Conservation (phyloP, 2,888 invertebrate species). For the Polylopha cassiicola region DNA sequence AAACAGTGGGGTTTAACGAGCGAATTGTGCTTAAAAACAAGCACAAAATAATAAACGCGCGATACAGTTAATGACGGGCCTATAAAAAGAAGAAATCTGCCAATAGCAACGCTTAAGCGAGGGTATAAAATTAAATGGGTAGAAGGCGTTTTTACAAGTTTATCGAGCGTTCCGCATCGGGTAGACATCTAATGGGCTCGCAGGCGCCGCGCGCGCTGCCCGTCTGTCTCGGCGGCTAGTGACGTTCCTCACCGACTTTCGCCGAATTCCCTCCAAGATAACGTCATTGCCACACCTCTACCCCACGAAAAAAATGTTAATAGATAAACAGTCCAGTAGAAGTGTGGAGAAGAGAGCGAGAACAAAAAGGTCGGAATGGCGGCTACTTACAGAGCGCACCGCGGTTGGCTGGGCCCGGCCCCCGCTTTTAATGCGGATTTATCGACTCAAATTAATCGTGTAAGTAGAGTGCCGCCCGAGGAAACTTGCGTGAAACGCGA, state of each 20-base stretch:
- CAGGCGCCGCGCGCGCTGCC: slow-evolving; percentile 72
- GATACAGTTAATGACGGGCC: slow-evolving; percentile 65
- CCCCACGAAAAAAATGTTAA: slow-evolving; percentile 27
- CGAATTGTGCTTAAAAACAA: slow-evolving; percentile 44
- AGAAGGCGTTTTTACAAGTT: slow-evolving; percentile 76
- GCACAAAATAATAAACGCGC: slow-evolving; percentile 56
- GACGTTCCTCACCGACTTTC: slow-evolving; percentile 40
- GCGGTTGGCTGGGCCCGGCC: slow-evolving; percentile 63
- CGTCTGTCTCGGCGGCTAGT: slow-evolving; percentile 62
- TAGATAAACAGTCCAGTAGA: slow-evolving; percentile 43
- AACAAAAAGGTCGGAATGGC: slow-evolving; percentile 62
- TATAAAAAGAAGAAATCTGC: slow-evolving; percentile 68
- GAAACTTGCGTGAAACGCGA: slow-evolving; percentile 71
- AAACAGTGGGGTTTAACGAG: slow-evolving; percentile 34
- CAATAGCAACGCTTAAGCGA: slow-evolving; percentile 72
- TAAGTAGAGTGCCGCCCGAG: slow-evolving; percentile 64
- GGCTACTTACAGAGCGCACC: slow-evolving; percentile 60
- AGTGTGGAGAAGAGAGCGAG: slow-evolving; percentile 38
- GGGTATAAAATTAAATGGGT: slow-evolving; percentile 75
- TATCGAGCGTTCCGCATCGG: slow-evolving; percentile 75
- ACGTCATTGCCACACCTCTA: slow-evolving; percentile 38
- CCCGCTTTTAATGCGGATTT: slow-evolving; percentile 73
- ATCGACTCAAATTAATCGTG: slow-evolving; percentile 76
- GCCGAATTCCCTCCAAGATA: slow-evolving; percentile 43
- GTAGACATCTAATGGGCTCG: slow-evolving; percentile 71